phyloP scores from a whole-genome alignment of 2,888 invertebrate species.

The Melinaea marsaeus region DNA sequence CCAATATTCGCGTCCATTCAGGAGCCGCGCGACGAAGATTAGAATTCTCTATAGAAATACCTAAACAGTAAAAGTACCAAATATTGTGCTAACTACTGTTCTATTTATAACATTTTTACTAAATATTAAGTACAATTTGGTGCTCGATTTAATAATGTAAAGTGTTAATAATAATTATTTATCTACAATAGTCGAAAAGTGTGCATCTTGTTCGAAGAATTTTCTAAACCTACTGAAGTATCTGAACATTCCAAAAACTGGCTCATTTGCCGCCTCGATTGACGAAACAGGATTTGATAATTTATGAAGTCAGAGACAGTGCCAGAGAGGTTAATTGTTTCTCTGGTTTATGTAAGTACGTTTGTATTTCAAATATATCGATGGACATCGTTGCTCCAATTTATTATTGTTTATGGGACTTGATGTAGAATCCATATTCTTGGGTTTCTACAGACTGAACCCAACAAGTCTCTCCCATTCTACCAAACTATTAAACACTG shows the following conservation, averaged over 20 bases:
- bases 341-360: not conserved
- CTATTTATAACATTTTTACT: conserved; percentile 67
- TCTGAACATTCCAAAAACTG: conserved; percentile 26
- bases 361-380: not conserved
- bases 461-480: conserved; percentile 22
- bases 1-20: conserved; percentile 59
- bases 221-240: conserved; percentile 46
- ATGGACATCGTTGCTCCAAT: not conserved
- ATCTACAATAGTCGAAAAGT: conserved; percentile 67
- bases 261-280: conserved; percentile 12
- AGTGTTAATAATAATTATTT: conserved; percentile 70
- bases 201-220: conserved; percentile 55
- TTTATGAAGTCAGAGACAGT: too few relatives aligned
- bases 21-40: conserved; percentile 53
- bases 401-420: conserved; percentile 1
- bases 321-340: too few relatives aligned
- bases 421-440: not conserved
- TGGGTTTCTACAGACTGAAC: conserved; percentile 18
- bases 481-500: conserved; percentile 41
- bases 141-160: conserved; percentile 74
- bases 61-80: conserved; percentile 46
- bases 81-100: conserved; percentile 55
- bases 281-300: too few relatives aligned
- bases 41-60: conserved; percentile 46
- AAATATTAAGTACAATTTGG: conserved; percentile 78